phyloP scores from a whole-genome alignment of 2,797 vertebrate species.

The Melanogrammus aeglefinus region DNA sequence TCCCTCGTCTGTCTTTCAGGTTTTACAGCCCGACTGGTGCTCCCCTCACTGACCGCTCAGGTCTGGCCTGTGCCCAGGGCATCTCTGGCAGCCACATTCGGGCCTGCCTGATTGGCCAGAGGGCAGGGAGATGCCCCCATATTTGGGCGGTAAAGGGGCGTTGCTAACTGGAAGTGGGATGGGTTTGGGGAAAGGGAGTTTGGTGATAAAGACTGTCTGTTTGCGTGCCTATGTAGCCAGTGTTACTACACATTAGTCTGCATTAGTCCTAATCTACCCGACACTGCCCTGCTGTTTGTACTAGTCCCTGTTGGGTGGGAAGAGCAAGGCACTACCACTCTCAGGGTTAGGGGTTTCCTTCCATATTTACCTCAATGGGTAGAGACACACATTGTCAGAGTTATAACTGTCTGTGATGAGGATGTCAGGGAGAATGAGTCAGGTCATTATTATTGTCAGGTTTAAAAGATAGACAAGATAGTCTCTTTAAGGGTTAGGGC shows the following conservation, averaged over 20 bases:
- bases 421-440: background rate
- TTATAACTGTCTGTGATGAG: background rate
- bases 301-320: background rate
- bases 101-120: constrained; percentile 58
- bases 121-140: constrained; percentile 64
- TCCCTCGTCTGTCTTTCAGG: constrained; percentile 38
- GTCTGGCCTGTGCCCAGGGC: constrained; percentile 52
- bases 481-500: background rate
- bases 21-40: constrained; percentile 62
- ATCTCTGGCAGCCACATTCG: constrained; percentile 50
- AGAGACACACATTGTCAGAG: background rate
- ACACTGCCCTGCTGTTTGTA: constrained; percentile 1
- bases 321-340: background rate
- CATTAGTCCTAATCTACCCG: background rate
- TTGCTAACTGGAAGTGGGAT: constrained; percentile 30
- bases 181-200: constrained; percentile 43
- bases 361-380: background rate
- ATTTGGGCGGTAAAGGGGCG: constrained; percentile 58
- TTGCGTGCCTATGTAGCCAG: constrained; percentile 13
- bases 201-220: constrained; percentile 33
- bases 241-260: background rate
- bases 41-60: constrained; percentile 60
- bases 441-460: background rate
- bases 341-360: background rate
- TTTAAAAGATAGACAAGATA: background rate